Conservation (phyloP, 2,888 invertebrate genomes). For the Pachydiplax longipennis region DNA sequence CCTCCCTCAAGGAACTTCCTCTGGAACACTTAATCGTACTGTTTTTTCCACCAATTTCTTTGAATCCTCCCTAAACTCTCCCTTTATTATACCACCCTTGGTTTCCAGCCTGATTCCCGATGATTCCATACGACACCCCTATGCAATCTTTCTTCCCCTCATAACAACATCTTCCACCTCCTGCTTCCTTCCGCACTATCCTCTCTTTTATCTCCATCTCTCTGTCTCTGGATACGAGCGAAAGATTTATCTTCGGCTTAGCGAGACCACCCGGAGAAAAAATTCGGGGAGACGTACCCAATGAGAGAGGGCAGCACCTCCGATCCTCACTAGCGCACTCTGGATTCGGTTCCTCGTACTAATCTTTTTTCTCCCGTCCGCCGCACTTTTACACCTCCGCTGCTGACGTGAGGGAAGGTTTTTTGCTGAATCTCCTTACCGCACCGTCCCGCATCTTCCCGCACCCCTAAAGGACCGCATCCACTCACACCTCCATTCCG, state of each 20-base stretch:
- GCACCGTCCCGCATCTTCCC: background rate
- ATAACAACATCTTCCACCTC: background rate
- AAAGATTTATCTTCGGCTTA: background rate
- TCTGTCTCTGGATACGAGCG: background rate
- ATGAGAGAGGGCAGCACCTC: slow-evolving; percentile 4
- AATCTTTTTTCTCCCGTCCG: background rate
- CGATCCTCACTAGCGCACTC: too few species aligned
- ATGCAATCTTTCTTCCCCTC: background rate
- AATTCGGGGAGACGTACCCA: background rate
- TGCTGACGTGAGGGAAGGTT: background rate
- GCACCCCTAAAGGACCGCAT: background rate
- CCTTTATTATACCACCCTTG: background rate
- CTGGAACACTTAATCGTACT: too few species aligned
- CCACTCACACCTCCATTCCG: background rate
- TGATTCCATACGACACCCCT: background rate
- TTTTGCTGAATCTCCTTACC: background rate
- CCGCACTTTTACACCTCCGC: background rate
- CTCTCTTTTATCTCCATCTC: background rate
- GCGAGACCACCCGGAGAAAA: slow-evolving; percentile 10
- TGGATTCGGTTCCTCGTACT: background rate
- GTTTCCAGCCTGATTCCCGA: background rate
- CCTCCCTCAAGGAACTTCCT: too few species aligned
- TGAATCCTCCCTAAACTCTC: background rate
- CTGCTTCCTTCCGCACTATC: background rate
- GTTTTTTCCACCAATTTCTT: background rate